These are phyloP conservation scores for Podarcis cretensis DNA, from an alignment of 2,113 vertebrate species.

Conservation along the genomic window DNA sequence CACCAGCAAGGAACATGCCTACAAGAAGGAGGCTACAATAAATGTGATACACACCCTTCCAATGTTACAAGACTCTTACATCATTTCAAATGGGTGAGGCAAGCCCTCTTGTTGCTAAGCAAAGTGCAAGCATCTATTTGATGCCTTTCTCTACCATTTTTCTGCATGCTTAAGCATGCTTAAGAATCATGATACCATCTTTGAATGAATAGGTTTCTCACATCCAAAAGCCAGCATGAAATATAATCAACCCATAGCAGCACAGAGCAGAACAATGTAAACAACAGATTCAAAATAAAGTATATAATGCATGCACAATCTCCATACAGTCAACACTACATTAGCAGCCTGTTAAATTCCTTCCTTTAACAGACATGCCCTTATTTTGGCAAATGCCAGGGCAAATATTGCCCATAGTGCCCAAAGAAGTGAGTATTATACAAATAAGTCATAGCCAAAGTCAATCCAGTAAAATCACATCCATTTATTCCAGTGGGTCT, in stretches of 20 bases:
- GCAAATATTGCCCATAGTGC: no score
- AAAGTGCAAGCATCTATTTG: no score
- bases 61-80: not conserved
- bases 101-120: not conserved
- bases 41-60: not conserved
- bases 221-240: not conserved
- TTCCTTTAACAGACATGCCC: not conserved
- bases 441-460: no score
- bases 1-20: not conserved
- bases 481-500: no score
- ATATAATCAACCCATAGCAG: not conserved
- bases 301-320: not conserved
- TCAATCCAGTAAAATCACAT: no score
- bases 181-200: not conserved
- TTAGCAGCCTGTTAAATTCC: not conserved
- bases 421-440: no score
- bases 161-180: not conserved
- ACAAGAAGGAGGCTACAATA: not conserved
- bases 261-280: not conserved
- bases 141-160: not conserved
- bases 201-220: not conserved
- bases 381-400: no score
- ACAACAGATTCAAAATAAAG: not conserved
- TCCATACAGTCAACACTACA: not conserved
- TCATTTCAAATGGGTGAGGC: not conserved